These are phyloP conservation scores for Sebastes kiyomatsui DNA, from an alignment of 2,797 vertebrate genomes.

Conservation along the genomic window DNA sequence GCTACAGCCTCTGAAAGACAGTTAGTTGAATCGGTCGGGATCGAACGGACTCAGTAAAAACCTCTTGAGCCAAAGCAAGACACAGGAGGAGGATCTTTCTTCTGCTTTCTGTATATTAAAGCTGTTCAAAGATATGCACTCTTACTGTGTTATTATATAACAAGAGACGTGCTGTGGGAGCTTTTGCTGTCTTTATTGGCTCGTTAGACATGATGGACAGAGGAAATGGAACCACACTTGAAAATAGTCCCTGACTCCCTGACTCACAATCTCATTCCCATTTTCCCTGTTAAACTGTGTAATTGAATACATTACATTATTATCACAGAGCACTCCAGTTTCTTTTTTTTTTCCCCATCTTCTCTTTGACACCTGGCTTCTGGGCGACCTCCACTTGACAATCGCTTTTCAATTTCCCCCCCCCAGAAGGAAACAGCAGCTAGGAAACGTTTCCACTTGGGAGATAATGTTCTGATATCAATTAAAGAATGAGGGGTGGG, in stretches of 20 bases:
- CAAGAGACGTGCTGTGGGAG: background rate
- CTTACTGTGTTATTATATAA: background rate
- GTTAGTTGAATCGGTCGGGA: too few relatives aligned
- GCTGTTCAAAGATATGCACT: background rate
- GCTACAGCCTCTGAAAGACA: too few relatives aligned
- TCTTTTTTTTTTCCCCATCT: background rate
- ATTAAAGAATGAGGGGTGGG: slow-evolving; percentile 42
- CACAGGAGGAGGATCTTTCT: background rate
- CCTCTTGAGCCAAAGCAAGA: background rate
- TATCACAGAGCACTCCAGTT: background rate
- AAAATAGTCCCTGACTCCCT: background rate
- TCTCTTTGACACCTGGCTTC: slow-evolving; percentile 13
- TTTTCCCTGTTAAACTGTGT: slow-evolving; percentile 18
- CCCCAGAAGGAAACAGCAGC: slow-evolving; percentile 12
- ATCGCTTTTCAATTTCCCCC: background rate
- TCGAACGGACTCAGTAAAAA: background rate
- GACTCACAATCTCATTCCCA: background rate
- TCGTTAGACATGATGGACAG: slow-evolving; percentile 1
- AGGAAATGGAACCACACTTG: background rate
- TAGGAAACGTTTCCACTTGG: background rate
- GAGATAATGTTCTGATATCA: slow-evolving; percentile 54
- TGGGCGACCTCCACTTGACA: background rate
- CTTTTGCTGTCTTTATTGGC: background rate
- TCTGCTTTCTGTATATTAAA: background rate
- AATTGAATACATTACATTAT: slow-evolving; percentile 18